phyloP scores from a whole-genome alignment of 2,797 vertebrate genomes.

The Mus minutoides region DNA sequence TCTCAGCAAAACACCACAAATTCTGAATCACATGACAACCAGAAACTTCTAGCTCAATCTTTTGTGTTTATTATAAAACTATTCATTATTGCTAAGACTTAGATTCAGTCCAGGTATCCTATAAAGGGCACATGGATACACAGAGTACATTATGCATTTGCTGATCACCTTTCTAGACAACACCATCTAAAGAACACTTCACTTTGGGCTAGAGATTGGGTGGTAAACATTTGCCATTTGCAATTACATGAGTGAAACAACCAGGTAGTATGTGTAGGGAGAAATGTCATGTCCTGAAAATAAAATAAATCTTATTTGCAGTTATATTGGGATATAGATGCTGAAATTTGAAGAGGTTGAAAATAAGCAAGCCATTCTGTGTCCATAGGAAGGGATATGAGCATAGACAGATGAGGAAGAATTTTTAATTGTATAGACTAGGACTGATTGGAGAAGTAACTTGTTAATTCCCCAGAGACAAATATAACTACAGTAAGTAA shows the following conservation, averaged over 20 bases:
- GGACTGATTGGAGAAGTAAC: background rate
- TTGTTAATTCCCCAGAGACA: background rate
- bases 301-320: background rate
- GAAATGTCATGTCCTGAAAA: background rate
- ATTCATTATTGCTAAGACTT: background rate
- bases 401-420: background rate
- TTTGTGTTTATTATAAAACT: background rate
- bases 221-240: background rate
- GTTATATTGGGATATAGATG: background rate
- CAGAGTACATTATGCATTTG: background rate
- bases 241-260: background rate
- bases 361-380: background rate
- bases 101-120: background rate
- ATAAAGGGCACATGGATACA: background rate
- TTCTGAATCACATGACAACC: background rate
- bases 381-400: background rate
- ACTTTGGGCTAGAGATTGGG: background rate
- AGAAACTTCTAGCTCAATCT: background rate
- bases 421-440: background rate
- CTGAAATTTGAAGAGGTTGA: background rate
- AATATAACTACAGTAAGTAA: background rate
- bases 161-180: background rate
- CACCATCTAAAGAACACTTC: background rate
- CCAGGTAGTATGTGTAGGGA: background rate
- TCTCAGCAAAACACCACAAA: background rate